Percentiles rank a stretch among this genome's conserved stretches.
Evolutionary conservation across 2,113 vertebrate genomes (phyloP).

Genomic region (Oreochromis tanganicae): DNA sequence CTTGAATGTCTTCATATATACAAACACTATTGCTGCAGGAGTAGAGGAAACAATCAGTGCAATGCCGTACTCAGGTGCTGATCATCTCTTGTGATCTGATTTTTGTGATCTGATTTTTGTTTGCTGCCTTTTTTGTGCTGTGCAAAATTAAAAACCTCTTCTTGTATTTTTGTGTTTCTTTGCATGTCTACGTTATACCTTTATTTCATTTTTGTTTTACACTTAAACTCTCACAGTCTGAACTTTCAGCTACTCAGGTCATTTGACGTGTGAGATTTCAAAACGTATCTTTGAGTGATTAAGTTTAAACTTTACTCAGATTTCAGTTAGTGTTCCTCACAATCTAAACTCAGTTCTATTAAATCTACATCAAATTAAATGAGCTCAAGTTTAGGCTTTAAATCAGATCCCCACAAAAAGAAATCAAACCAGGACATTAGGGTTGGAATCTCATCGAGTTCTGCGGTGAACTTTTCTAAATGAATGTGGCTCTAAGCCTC

Average conservation of each 20-base stretch:
- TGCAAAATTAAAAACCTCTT: background rate
- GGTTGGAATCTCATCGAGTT: background rate
- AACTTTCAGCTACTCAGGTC: too few relatives aligned
- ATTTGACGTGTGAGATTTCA: too few relatives aligned
- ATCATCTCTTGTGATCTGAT: background rate
- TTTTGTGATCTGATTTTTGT: too few relatives aligned
- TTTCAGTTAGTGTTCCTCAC: background rate
- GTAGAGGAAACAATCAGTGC: background rate
- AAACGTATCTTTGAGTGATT: too few relatives aligned
- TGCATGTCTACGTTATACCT: background rate
- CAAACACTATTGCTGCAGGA: background rate
- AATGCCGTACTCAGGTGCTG: conserved; percentile 9
- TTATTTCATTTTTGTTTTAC: background rate
- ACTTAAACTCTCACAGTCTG: too few relatives aligned
- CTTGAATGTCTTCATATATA: background rate
- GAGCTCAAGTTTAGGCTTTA: background rate
- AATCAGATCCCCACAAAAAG: background rate
- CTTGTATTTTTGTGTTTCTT: background rate
- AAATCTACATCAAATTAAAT: background rate
- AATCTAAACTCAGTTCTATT: background rate
- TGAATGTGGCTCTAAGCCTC: too few relatives aligned
- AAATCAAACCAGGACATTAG: background rate
- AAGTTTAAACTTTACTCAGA: too few relatives aligned
- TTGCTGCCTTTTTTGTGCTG: background rate
- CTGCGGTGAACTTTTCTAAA: background rate